These are phyloP conservation scores for Protobothrops mucrosquamatus DNA, from an alignment of 2,113 vertebrate genomes.

Conservation along the genomic window DNA sequence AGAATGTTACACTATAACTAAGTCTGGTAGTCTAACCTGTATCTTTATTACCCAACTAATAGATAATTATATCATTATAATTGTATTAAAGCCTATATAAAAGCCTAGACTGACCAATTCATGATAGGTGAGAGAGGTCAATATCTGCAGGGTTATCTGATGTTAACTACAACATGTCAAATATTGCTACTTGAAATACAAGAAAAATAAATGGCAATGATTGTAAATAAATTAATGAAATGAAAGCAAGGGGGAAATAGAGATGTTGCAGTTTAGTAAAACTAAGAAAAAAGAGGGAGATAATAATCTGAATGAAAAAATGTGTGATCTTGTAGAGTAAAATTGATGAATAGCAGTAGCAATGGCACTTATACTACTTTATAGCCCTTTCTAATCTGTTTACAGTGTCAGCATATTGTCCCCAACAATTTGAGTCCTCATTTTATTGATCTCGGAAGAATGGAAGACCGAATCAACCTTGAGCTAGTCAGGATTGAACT, in stretches of 20 bases:
- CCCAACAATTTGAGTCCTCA: not conserved
- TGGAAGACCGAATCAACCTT: not conserved
- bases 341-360: not conserved
- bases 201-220: not conserved
- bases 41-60: not conserved
- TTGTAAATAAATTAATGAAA: not conserved
- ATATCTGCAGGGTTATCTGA: not conserved
- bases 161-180: not conserved
- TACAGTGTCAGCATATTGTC: not conserved
- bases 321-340: not conserved
- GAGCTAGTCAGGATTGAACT: not conserved
- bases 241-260: not conserved
- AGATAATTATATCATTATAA: too few species aligned
- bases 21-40: not conserved
- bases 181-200: not conserved
- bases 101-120: not conserved
- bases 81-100: not conserved
- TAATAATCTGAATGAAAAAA: not conserved
- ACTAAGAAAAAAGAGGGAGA: not conserved
- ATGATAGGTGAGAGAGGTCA: not conserved
- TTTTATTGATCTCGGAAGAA: not conserved
- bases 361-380: not conserved
- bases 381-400: not conserved
- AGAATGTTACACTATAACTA: not conserved
- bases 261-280: not conserved